Conservation (phyloP, 2,888 invertebrate genomes). For the Cancer borealis region DNA sequence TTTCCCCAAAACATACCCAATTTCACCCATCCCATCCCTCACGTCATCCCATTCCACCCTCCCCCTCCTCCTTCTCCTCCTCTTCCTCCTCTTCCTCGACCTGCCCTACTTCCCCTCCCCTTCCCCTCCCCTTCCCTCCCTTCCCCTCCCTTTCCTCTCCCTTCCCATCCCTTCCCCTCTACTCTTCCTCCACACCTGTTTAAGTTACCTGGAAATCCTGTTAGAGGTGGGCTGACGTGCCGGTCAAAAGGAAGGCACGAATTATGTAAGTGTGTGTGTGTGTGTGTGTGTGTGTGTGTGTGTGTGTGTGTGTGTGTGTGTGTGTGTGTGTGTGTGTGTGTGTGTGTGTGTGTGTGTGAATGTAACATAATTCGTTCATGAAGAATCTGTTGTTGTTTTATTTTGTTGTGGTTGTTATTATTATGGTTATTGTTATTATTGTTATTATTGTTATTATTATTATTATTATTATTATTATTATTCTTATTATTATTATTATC, state of each 20-base stretch:
- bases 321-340: neutral
- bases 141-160: neutral
- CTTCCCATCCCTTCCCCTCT: neutral
- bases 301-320: neutral
- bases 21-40: neutral
- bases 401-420: neutral
- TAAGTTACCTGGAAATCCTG: neutral
- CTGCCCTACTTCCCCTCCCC: neutral
- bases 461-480: too few species aligned
- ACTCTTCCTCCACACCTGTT: neutral
- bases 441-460: neutral
- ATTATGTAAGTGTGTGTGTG: neutral
- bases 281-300: slow-evolving; percentile 37
- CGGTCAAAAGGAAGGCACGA: neutral
- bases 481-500: too few species aligned
- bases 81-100: neutral
- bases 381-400: neutral
- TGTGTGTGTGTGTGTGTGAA: neutral
- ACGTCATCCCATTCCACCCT: neutral
- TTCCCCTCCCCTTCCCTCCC: neutral
- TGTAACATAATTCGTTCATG: neutral
- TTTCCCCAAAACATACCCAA: neutral
- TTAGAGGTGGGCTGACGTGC: slow-evolving; percentile 23
- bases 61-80: neutral
- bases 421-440: neutral